phyloP scores from a whole-genome alignment of 1,140 invertebrate genomes.

The Drosophila punjabiensis region DNA sequence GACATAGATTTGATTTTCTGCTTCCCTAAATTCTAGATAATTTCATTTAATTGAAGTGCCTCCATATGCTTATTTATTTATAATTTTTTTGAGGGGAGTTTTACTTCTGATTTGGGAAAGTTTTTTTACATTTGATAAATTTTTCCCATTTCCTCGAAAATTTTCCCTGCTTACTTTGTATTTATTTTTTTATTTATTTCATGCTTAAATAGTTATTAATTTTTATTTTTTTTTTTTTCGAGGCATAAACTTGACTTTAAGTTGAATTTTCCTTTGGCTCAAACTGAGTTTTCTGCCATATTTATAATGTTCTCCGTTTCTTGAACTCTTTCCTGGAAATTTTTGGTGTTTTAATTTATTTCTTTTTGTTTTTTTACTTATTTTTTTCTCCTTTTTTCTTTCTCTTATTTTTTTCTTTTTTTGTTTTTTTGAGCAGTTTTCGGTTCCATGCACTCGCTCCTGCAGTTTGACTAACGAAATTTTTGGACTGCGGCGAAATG shows the following conservation, averaged over 20 bases:
- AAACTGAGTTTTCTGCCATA: slow-evolving; percentile 9
- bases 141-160: background rate
- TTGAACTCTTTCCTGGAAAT: slow-evolving; percentile 14
- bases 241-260: background rate
- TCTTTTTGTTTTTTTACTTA: slow-evolving; percentile 4
- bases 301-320: slow-evolving; percentile 14
- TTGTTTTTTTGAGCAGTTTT: slow-evolving; percentile 54
- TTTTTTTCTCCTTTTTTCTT: background rate
- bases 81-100: background rate
- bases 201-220: background rate
- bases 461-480: slow-evolving; percentile 74
- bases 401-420: background rate
- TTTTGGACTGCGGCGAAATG: slow-evolving; percentile 74
- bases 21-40: background rate
- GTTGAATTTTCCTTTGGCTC: background rate
- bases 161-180: background rate
- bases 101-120: background rate
- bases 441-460: slow-evolving; percentile 62
- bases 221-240: background rate
- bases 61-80: background rate
- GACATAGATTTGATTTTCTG: slow-evolving; percentile 3
- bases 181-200: background rate
- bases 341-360: background rate
- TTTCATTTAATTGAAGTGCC: background rate
- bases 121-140: background rate